phyloP scores from a whole-genome alignment of 2,113 vertebrate species.

The Miniopterus natalensis region DNA sequence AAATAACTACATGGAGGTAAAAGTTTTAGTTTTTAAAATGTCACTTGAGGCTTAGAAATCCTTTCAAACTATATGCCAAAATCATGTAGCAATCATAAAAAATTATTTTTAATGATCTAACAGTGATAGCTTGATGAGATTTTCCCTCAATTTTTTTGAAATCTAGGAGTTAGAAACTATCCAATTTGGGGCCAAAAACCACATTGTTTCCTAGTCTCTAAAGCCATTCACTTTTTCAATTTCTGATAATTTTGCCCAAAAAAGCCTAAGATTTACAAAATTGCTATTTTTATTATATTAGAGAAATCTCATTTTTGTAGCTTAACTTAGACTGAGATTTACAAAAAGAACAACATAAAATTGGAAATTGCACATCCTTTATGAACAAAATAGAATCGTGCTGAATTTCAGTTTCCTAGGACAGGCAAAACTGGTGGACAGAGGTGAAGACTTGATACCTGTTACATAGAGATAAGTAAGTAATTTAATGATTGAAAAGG shows the following conservation, averaged over 20 bases:
- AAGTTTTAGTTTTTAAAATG: neutral
- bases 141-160: constrained; percentile 44
- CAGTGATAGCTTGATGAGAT: constrained; percentile 7
- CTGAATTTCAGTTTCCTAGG: constrained; percentile 50
- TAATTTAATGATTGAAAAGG: constrained; percentile 67
- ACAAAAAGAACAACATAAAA: neutral
- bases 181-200: neutral
- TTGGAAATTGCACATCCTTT: neutral
- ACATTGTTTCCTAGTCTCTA: neutral
- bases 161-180: constrained; percentile 3
- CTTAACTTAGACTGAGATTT: neutral
- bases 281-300: constrained; percentile 47
- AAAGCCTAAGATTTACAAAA: neutral
- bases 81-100: neutral
- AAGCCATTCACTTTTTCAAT: neutral
- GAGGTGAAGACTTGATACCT: constrained; percentile 8
- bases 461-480: constrained; percentile 50
- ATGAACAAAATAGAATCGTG: neutral
- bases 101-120: constrained; percentile 8
- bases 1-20: neutral
- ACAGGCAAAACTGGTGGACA: neutral
- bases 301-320: neutral
- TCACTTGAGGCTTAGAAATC: neutral
- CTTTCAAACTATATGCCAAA: neutral
- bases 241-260: constrained; percentile 7